These are phyloP conservation scores for Phrynocephalus forsythii DNA, from an alignment of 2,797 vertebrate species.

Conservation along the genomic window DNA sequence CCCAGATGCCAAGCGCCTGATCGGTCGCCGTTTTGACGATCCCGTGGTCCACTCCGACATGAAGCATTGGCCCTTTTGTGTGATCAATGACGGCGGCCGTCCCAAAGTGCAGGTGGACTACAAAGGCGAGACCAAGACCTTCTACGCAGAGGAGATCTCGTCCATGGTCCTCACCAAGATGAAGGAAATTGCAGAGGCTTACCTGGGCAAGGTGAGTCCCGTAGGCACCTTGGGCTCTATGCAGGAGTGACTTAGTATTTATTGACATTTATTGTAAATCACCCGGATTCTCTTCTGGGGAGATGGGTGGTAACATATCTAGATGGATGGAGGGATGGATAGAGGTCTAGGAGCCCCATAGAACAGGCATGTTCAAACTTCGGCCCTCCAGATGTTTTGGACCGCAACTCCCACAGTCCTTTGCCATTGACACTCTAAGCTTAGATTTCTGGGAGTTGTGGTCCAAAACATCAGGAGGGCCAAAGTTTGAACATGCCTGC, in stretches of 20 bases:
- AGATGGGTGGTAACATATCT: no score
- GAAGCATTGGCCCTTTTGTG: constrained; percentile 93
- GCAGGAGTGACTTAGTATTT: no score
- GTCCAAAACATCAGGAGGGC: not conserved
- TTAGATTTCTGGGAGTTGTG: no score
- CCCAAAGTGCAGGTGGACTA: constrained; percentile 92
- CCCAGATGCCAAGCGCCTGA: constrained; percentile 90
- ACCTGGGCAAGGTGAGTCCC: constrained; percentile 85
- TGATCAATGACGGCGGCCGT: constrained; percentile 86
- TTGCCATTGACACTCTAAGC: no score
- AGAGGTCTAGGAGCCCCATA: no score
- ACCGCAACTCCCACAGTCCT: no score
- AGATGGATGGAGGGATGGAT: no score
- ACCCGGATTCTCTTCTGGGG: no score
- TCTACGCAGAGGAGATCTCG: constrained; percentile 90
- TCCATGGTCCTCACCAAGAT: constrained; percentile 95
- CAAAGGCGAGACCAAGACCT: constrained; percentile 88
- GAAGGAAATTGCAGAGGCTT: constrained; percentile 93
- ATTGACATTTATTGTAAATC: no score
- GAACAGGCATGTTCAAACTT: no score
- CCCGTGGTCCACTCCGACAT: constrained; percentile 90
- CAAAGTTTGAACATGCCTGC: not conserved
- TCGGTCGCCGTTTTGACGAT: constrained; percentile 90
- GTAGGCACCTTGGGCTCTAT: not conserved
- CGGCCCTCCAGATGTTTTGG: no score